Evolutionary conservation across 1,140 invertebrate species (phyloP), one percentile per base, ranked within the genome.

Genomic region (Cryptotermes secundus): DNA sequence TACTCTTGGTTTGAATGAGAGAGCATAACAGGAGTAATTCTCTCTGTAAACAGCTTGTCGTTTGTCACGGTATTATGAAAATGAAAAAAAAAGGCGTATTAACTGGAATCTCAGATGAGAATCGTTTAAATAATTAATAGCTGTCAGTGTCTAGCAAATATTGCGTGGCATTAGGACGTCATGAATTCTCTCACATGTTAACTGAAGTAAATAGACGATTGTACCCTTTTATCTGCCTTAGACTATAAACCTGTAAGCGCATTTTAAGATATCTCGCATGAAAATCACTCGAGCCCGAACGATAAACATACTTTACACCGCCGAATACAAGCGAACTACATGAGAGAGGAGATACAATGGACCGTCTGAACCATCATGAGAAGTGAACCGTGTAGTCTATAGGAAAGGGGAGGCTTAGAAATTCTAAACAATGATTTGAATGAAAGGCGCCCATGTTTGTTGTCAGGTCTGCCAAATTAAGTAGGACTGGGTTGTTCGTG

Each of bases 261-360:
- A 72, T 72, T 72, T 72, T 72, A 72, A 72, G 59, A 31, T 72
- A 72, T 72, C n/a, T 72, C 59, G 31, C 59, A 72, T n/a, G 59
- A 10, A 72, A 31, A 72, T 72, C 26, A 72, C 59, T 14, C 7
- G 26, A 31, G n/a, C n/a, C 7, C 0, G 1, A 6, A 9, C n/a
- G 59, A 72, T 72, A 31, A 49, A 49, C 19, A 19, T 49, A 49
- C 45, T 49, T 49, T 49, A 22, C 45, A 49, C 26, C n/a, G 26
- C 26, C n/a, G 26, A n/a, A 4, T 72, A 31, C 26, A 72, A 31
- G 45, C 45, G 45, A n/a, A 72, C 59, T 72, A 31, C 59, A 31
- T 10, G n/a, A 72, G 59, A n/a, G 59, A n/a, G 7, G 31, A 72
- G 59, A 31, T 16, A 72, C 59, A 72, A 72, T 72, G 14, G 59